A percentile compares a stretch with the other conserved stretches of the same genome.
These are phyloP conservation scores for Platorchestia sp. DNA, from an alignment of 1,140 invertebrate genomes.

Conservation along the genomic window DNA sequence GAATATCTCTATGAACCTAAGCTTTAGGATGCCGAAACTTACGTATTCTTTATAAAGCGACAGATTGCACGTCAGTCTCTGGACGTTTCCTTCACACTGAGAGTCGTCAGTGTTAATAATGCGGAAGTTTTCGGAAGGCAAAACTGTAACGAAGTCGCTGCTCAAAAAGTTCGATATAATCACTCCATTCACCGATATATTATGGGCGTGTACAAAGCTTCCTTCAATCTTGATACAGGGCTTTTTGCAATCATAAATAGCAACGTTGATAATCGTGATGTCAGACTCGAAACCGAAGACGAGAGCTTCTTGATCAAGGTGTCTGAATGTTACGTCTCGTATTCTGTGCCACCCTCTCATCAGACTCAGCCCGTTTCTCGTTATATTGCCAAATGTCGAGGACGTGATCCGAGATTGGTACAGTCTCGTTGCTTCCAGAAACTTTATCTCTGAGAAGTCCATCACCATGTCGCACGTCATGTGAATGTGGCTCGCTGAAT, in stretches of 20 bases:
- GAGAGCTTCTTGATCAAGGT: neutral
- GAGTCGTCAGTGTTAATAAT: neutral
- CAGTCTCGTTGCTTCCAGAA: neutral
- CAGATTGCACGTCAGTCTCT: neutral
- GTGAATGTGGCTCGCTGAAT: neutral
- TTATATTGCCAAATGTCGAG: neutral
- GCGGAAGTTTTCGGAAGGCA: neutral
- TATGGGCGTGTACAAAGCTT: neutral
- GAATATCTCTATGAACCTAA: neutral
- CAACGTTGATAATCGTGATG: neutral
- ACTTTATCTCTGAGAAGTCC: neutral
- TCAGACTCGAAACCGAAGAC: neutral
- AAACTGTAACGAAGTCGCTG: neutral
- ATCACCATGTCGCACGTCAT: constrained; percentile 5
- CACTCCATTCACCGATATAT: neutral
- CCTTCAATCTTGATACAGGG: neutral
- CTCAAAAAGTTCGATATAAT: neutral
- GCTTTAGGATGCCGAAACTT: neutral
- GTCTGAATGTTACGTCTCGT: neutral
- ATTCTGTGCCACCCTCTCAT: constrained; percentile 2
- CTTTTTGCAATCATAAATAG: neutral
- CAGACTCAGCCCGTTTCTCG: neutral
- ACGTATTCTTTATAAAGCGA: neutral
- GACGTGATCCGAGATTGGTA: neutral
- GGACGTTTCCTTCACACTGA: neutral